These are phyloP conservation scores for Spodoptera exigua DNA, from an alignment of 2,888 invertebrate genomes.

Conservation along the genomic window DNA sequence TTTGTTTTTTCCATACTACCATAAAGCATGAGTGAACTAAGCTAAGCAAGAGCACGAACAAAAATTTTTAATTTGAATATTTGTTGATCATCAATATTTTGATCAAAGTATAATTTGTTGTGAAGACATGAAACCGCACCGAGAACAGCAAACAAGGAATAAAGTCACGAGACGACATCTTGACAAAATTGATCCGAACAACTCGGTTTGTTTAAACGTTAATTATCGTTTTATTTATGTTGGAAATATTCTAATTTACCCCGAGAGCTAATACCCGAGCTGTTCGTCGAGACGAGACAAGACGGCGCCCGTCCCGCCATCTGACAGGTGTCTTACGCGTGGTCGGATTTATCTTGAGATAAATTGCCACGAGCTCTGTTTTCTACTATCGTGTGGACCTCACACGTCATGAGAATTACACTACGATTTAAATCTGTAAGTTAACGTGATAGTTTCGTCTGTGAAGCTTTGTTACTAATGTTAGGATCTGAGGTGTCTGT, in stretches of 20 bases:
- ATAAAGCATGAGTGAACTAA: background rate
- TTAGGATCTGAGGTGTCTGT: conserved; percentile 22
- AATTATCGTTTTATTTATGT: conserved; percentile 84
- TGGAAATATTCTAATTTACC: conserved; percentile 83
- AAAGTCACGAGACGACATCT: conserved; percentile 75
- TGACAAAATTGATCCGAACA: conserved; percentile 79
- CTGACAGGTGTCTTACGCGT: conserved; percentile 85
- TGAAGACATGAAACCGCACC: conserved; percentile 55
- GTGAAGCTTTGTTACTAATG: conserved; percentile 32
- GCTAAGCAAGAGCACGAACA: background rate
- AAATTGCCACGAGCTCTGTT: conserved; percentile 72
- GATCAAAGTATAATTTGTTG: conserved; percentile 53
- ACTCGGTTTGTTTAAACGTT: conserved; percentile 80
- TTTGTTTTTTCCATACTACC: background rate
- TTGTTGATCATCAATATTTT: conserved; percentile 33
- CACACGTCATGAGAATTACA: conserved; percentile 59
- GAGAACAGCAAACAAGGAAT: conserved; percentile 63
- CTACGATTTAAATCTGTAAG: conserved; percentile 54
- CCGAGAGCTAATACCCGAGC: conserved; percentile 74
- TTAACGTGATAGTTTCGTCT: conserved; percentile 55
- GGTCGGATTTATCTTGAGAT: conserved; percentile 82
- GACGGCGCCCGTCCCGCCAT: conserved; percentile 75
- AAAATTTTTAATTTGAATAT: no score
- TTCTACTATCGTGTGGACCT: conserved; percentile 62
- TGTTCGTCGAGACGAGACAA: conserved; percentile 74